Evolutionary conservation across 2,888 invertebrate genomes (phyloP).

Genomic region (Bombylius major): DNA sequence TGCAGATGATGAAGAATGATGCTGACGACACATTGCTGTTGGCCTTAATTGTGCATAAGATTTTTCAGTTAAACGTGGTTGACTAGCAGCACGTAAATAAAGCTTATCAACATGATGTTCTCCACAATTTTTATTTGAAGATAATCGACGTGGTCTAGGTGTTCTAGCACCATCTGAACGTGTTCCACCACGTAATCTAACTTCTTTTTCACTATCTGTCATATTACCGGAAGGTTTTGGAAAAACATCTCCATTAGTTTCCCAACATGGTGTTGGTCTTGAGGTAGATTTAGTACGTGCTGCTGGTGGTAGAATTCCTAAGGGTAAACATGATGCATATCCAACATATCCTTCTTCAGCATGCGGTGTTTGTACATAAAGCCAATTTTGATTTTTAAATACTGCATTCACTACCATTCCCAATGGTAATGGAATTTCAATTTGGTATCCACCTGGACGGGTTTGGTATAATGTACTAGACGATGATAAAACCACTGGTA

Average conservation of each 20-base stretch:
- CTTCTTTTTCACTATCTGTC: slow-evolving; percentile 64
- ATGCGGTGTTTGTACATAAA: slow-evolving; percentile 75
- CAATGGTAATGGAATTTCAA: slow-evolving; percentile 56
- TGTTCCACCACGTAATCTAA: slow-evolving; percentile 45
- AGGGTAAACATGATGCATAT: slow-evolving; percentile 61
- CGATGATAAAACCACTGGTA: slow-evolving; percentile 68
- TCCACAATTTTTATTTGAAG: slow-evolving; percentile 32
- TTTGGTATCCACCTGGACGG: slow-evolving; percentile 52
- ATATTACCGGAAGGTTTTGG: slow-evolving; percentile 69
- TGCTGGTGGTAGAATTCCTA: slow-evolving; percentile 55
- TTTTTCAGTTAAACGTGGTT: slow-evolving; percentile 38
- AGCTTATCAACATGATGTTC: slow-evolving; percentile 61
- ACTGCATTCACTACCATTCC: slow-evolving; percentile 80
- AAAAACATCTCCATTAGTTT: slow-evolving; percentile 67
- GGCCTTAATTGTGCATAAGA: slow-evolving; percentile 34
- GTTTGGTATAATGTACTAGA: slow-evolving; percentile 64
- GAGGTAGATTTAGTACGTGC: slow-evolving; percentile 19
- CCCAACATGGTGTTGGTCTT: slow-evolving; percentile 63
- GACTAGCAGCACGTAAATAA: slow-evolving; percentile 49
- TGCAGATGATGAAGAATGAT: background rate
- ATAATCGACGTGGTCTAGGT: slow-evolving; percentile 30
- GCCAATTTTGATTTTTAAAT: slow-evolving; percentile 73
- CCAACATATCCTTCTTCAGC: slow-evolving; percentile 72
- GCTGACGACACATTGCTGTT: slow-evolving; percentile 21
- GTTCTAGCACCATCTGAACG: slow-evolving; percentile 56